These are phyloP conservation scores for Cheilosia variabilis DNA, from an alignment of 2,888 invertebrate species.

Conservation along the genomic window DNA sequence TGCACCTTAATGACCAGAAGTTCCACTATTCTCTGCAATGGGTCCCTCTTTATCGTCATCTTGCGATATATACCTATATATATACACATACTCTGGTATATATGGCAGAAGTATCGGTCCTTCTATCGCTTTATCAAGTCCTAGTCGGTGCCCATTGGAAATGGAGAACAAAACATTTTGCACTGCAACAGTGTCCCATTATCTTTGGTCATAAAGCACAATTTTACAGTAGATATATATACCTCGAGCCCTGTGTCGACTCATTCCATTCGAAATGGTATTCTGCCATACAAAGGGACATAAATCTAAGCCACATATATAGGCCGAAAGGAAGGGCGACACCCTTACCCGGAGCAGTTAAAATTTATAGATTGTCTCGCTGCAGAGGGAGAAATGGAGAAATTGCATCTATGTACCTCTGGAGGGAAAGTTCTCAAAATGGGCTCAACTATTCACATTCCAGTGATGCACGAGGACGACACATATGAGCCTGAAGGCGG, in stretches of 20 bases:
- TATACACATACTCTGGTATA: background rate
- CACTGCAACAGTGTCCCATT: conserved; percentile 67
- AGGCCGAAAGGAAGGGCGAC: conserved; percentile 45
- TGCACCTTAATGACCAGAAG: conserved; percentile 69
- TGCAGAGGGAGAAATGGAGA: conserved; percentile 39
- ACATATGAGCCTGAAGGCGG: conserved; percentile 31
- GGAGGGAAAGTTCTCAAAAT: conserved; percentile 10
- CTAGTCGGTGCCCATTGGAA: conserved; percentile 54
- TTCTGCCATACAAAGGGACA: conserved; percentile 46
- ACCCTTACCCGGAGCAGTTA: conserved; percentile 30
- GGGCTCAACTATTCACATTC: conserved; percentile 54
- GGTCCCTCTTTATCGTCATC: conserved; percentile 44
- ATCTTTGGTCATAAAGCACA: conserved; percentile 75
- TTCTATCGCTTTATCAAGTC: conserved; percentile 49
- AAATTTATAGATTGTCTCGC: conserved; percentile 72
- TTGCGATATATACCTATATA: background rate
- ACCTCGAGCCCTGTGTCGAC: background rate
- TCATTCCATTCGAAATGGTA: conserved; percentile 46
- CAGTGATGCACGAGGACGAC: conserved; percentile 30
- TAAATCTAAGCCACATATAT: conserved; percentile 55
- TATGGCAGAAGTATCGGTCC: conserved; percentile 30
- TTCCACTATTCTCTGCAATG: conserved; percentile 9
- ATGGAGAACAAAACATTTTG: conserved; percentile 66
- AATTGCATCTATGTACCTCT: conserved; percentile 26
- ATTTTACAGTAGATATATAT: conserved; percentile 67